Conservation (phyloP, 2,113 vertebrate genomes). For the Brachyhypopomus occidentalis region DNA sequence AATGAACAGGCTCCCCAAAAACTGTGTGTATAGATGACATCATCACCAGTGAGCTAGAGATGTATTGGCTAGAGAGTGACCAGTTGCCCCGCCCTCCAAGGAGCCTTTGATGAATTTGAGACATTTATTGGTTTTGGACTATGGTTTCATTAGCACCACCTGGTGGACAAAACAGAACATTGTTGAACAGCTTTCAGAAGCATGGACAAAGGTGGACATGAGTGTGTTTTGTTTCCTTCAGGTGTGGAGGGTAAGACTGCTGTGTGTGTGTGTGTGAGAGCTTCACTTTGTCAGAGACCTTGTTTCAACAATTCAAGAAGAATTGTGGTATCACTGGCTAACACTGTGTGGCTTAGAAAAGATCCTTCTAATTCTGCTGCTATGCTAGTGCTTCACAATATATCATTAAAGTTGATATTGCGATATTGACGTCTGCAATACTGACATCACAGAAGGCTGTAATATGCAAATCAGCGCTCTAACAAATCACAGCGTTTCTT, state of each 20-base stretch:
- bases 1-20: neutral
- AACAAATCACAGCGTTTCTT: no score
- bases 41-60: neutral
- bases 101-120: no score
- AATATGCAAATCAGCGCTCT: no score
- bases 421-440: neutral
- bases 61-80: neutral
- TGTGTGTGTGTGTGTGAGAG: slow-evolving; percentile 22
- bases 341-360: slow-evolving; percentile 41
- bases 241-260: slow-evolving; percentile 54
- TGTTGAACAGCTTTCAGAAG: slow-evolving; percentile 1
- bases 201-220: slow-evolving; percentile 32
- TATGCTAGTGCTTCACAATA: no score
- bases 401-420: no score
- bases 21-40: neutral
- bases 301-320: neutral
- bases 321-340: neutral
- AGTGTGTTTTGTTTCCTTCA: slow-evolving; percentile 51
- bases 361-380: neutral
- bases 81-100: neutral
- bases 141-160: neutral
- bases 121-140: no score
- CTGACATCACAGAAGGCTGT: no score
- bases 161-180: no score
- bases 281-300: neutral